Base-by-base conservation (phyloP, 2,113 vertebrate species). In the Sinocyclocheilus anshuiensis region DNA sequence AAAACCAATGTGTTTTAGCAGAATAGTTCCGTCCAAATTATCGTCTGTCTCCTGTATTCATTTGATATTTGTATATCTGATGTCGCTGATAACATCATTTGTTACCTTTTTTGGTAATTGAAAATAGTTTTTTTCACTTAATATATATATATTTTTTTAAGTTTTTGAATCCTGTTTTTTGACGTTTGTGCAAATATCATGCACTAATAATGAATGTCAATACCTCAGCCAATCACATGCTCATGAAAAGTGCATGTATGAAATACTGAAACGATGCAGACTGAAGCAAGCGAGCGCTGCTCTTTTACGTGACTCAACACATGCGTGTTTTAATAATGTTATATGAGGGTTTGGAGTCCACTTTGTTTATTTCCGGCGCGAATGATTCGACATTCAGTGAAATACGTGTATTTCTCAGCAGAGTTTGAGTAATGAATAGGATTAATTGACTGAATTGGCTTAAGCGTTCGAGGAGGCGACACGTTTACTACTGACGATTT, bases 371-470 rank as follows among this genome's bases (percentile, higher is more conserved):
- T 53, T 82, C 42, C 26, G 4, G 24, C 2, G 10, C 15, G 63
- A 39, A 18, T 29, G 4, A 71, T 69, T 29, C 15, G 48, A 6
- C 4, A 33, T 69, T 71, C 65, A 36, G 65, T 26, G 67, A 83
- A 74, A 39, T 6, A 50, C 26, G 5, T 26, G 24, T 33, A 29
- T 36, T 55, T 83, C 67, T 74, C 26, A 74, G 33, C 26, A 69
- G 67, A 24, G 33, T 72, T 36, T 72, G 24, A 84, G 29, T 84
- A 59, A 75, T 74, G 45, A 83, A 83, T 83, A 9, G 33, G 29
- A 59, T 82, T 53, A 69, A 82, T 84, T 18, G 82, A 74, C 29
- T 36, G 69, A 74, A 84, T 74, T 74, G 50, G 82, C 48, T 84
- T 59, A 83, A 83, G 20, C 57, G 55, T 83, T 57, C 12, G 12